Base-by-base conservation (phyloP, 1,140 invertebrate genomes). In the Theocolax elegans region DNA sequence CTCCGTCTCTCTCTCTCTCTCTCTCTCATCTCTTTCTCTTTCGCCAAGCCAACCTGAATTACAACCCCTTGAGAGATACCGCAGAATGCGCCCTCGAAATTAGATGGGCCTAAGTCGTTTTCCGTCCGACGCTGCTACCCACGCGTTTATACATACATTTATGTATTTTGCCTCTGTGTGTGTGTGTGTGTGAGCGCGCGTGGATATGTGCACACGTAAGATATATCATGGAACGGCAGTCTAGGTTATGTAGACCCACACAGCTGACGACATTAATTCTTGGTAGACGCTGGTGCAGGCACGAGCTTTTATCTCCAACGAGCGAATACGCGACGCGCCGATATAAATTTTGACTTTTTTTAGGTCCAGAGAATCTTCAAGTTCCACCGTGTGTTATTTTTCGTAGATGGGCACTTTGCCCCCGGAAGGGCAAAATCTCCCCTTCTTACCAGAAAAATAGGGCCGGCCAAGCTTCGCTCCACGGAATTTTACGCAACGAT, bases 1-100 rank as follows among this genome's bases (percentile, higher is more conserved):
- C n/a, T n/a, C n/a, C n/a, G n/a, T n/a, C n/a, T n/a, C n/a, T n/a
- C n/a, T n/a, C n/a, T n/a, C n/a, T n/a, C n/a, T n/a, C n/a, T n/a
- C n/a, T n/a, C n/a, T n/a, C n/a, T n/a, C n/a, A n/a, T n/a, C n/a
- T n/a, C n/a, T n/a, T n/a, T n/a, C 31, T 35, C 31, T 35, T 44
- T 10, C 21, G 78, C 67, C 75, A 77, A 35, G 31, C 72, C 65
- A 67, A 64, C 76, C 77, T 85, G 80, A 84, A 85, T 84, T 84
- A 83, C 81, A 83, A 79, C 77, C 83, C 82, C 80, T 84, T 78
- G 79, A 81, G 81, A 84, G 80, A 83, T 84, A 84, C 83, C 82
- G 78, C 83, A 83, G 78, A 84, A 84, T 83, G 82, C 79, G 77
- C 79, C 79, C 82, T 83, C 79, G 79, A 85, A 84, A 85, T 85